Conservation (phyloP, 2,888 invertebrate genomes). For the Sceliomorpha sp. region DNA sequence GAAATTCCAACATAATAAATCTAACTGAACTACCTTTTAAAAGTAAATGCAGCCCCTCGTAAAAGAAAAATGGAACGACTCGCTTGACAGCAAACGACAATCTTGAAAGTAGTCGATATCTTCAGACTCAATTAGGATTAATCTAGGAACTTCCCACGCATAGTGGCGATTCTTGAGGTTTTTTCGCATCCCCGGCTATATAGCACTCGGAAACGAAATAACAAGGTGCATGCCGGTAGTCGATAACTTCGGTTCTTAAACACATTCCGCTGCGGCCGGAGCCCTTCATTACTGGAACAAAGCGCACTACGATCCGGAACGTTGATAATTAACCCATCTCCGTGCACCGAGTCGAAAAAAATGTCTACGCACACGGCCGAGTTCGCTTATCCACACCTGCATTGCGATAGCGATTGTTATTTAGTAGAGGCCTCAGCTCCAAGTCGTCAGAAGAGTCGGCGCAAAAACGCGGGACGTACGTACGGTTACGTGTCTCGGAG, state of each 20-base stretch:
- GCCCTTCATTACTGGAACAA: conserved; percentile 57
- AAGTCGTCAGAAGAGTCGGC: not conserved
- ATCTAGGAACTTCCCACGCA: conserved; percentile 55
- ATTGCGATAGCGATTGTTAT: conserved; percentile 43
- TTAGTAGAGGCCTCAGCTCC: conserved; percentile 50
- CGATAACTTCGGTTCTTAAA: conserved; percentile 66
- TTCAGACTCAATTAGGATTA: conserved; percentile 36
- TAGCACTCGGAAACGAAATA: conserved; percentile 44
- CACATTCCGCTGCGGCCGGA: conserved; percentile 49
- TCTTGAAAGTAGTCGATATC: too few species aligned
- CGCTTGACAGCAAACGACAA: too few species aligned
- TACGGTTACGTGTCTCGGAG: conserved; percentile 21
- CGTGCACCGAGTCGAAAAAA: conserved; percentile 54
- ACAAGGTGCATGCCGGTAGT: conserved; percentile 64
- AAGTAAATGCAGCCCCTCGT: too few species aligned
- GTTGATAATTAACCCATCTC: conserved; percentile 75
- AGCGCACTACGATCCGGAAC: conserved; percentile 57
- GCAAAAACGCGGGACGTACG: conserved; percentile 40
- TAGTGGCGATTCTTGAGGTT: conserved; percentile 34
- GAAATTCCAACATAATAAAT: too few species aligned
- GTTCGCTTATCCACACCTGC: conserved; percentile 52
- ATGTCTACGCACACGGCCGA: conserved; percentile 23
- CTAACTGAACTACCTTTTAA: too few species aligned
- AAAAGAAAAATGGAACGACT: too few species aligned
- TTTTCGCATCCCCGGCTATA: conserved; percentile 31